Base-by-base conservation (phyloP, 2,888 invertebrate species). In the Philaethria dido region DNA sequence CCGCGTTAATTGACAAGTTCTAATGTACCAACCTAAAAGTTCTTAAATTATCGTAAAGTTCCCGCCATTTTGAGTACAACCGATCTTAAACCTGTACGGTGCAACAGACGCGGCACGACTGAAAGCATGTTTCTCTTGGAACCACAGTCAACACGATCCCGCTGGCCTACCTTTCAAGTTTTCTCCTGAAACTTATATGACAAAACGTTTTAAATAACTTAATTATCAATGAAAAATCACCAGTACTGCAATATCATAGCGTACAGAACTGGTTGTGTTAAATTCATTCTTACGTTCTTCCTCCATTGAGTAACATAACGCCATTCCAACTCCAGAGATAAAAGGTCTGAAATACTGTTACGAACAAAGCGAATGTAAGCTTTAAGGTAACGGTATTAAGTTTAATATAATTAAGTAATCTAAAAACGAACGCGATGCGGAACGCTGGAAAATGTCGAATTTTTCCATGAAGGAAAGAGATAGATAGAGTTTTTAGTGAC, bases 91-190 rank as follows among this genome's bases (percentile, higher is more conserved):
- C 76, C 74, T 79, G 84, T 83, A 81, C 89, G 84, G 84, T 79
- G 79, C 79, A 83, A 86, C 85, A 81, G 82, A 84, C 91, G 90
- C 88, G 87, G 84, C 76, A 83, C 86, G 81, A 92, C 92, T 92
- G 86, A 88, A 88, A 77, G 80, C 83, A 82, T 81, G 81, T 82
- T 84, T 80, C 82, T 78, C 78, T 76, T 81, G 82, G 80, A 83
- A 81, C 85, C 74, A 73, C 72, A 76, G 70, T 77, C 77, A 84
- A 84, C 86, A 86, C 83, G 81, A 86, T 86, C 85, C 81, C 80
- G 84, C 82, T 88, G 80, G 83, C 85, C 87, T 87, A 86, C 87
- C 83, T 89, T 86, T 84, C 83, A 88, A 91, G 88, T 90, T 92
- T 90, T 84, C 85, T 80, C 72, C 44, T 55, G 69, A 64, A 61